These are phyloP conservation scores for Brachynemurus nebulosus DNA, from an alignment of 2,888 invertebrate species.

Conservation along the genomic window DNA sequence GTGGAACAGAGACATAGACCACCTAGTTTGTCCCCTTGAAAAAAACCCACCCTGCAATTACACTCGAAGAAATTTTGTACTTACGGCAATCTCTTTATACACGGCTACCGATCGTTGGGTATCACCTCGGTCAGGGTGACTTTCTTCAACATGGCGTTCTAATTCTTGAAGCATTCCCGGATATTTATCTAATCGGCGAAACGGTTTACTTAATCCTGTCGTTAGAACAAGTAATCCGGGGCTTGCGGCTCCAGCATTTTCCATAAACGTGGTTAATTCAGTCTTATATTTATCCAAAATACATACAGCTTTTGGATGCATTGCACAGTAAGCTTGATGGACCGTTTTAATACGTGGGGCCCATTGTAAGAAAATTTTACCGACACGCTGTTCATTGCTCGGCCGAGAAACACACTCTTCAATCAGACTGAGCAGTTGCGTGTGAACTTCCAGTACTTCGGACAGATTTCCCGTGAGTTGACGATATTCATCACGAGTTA, in stretches of 20 bases:
- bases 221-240: slow-evolving; percentile 84
- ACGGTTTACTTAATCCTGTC: slow-evolving; percentile 87
- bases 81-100: slow-evolving; percentile 88
- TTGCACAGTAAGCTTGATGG: slow-evolving; percentile 78
- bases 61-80: too few species aligned
- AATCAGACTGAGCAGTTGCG: slow-evolving; percentile 60
- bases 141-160: slow-evolving; percentile 89
- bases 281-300: slow-evolving; percentile 90
- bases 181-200: slow-evolving; percentile 89
- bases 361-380: slow-evolving; percentile 78
- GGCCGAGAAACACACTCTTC: slow-evolving; percentile 64
- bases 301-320: slow-evolving; percentile 89
- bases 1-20: too few species aligned
- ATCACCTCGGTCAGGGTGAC: slow-evolving; percentile 91
- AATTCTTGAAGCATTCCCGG: slow-evolving; percentile 88
- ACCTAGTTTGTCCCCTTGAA: too few species aligned
- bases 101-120: slow-evolving; percentile 90
- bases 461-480: slow-evolving; percentile 79
- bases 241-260: slow-evolving; percentile 68
- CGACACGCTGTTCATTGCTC: slow-evolving; percentile 69
- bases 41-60: too few species aligned
- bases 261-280: slow-evolving; percentile 74
- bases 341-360: slow-evolving; percentile 71
- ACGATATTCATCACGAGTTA: slow-evolving; percentile 72
- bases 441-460: slow-evolving; percentile 75